A percentile compares a stretch with the other conserved stretches of the same genome.
These are phyloP conservation scores for Pteria penguin DNA, from an alignment of 2,888 invertebrate genomes.

Conservation along the genomic window DNA sequence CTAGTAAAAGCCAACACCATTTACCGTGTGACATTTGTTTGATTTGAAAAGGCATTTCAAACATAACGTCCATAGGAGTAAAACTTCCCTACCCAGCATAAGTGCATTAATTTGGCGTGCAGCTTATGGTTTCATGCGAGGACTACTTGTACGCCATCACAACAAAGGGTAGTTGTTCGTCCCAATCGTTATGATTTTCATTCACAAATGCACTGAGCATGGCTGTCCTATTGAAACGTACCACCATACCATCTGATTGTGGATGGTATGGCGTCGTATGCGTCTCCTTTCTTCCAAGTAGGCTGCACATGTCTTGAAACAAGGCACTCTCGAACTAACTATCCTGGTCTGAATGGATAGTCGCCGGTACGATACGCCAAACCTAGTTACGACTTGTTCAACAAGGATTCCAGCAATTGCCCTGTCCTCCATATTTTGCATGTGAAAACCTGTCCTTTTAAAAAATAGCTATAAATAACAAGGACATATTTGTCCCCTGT, in stretches of 20 bases:
- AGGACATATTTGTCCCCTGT: slow-evolving; percentile 41
- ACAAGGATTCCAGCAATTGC: slow-evolving; percentile 21
- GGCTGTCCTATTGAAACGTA: slow-evolving; percentile 27
- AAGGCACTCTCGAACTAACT: slow-evolving; percentile 37
- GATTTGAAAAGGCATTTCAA: slow-evolving; percentile 33
- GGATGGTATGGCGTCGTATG: slow-evolving; percentile 38
- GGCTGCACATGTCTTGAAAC: slow-evolving; percentile 33
- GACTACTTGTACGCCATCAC: slow-evolving; percentile 44
- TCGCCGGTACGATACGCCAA: slow-evolving; percentile 20
- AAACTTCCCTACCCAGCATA: slow-evolving; percentile 42
- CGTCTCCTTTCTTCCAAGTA: slow-evolving; percentile 41
- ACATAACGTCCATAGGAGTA: slow-evolving; percentile 45
- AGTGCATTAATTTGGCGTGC: slow-evolving; percentile 40
- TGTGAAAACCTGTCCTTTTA: slow-evolving; percentile 86
- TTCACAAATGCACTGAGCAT: slow-evolving; percentile 44
- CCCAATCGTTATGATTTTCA: slow-evolving; percentile 26
- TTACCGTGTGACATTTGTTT: slow-evolving; percentile 28
- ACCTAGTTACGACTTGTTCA: slow-evolving; percentile 13
- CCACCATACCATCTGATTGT: slow-evolving; percentile 20
- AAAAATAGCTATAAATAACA: slow-evolving; percentile 48
- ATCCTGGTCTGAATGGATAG: slow-evolving; percentile 43
- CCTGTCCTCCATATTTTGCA: slow-evolving; percentile 30
- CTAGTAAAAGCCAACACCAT: slow-evolving; percentile 45
- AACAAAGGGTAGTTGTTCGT: slow-evolving; percentile 29
- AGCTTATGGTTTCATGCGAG: slow-evolving; percentile 46